Evolutionary conservation across 2,888 invertebrate species (phyloP), one percentile per base, ranked within the genome.

Genomic region (Tricholauxania praeusta): DNA sequence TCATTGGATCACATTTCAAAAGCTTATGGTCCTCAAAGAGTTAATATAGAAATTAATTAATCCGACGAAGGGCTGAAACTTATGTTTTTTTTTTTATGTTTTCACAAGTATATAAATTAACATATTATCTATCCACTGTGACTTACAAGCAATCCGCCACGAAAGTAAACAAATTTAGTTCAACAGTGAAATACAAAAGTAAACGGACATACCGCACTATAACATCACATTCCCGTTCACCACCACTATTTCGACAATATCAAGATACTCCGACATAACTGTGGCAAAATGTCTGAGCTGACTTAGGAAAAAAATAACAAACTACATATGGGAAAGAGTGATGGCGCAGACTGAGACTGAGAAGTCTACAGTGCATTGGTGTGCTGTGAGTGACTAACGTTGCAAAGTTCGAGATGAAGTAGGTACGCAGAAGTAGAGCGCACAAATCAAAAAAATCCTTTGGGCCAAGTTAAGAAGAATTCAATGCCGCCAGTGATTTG

Each of bases 401-500:
- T 82, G 82, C 81, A 39, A 39, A 39, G 39, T 39, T 39, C 39
- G 39, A 39, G 10, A 39, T 39, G 39, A 39, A 39, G 39, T 39
- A 39, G 10, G 1, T 39, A 39, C 39, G 39, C 8, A 39, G 39
- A 39, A 39, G 39, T n/a, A 28, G 72, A 75, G 80, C 78, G 82
- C 79, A 82, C 80, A 80, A 87, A 86, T 86, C 87, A 85, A 83
- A 85, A 82, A 83, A 82, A 82, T 80, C 77, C 86, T 83, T 77
- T 49, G 76, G 82, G 86, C 78, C 73, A 84, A 81, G 83, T 86
- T 84, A 83, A 84, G 84, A 85, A 85, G 84, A 86, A 86, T 84
- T 83, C 83, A 80, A 73, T 70, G 82, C 87, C 80, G 72, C 59
- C 68, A 79, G 87, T 79, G 76, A 77, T 82, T 81, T 81, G 82